Conservation (phyloP, 37 sponge, comb jelly and placozoan genomes). For the Mnemiopsis leidyi region DNA sequence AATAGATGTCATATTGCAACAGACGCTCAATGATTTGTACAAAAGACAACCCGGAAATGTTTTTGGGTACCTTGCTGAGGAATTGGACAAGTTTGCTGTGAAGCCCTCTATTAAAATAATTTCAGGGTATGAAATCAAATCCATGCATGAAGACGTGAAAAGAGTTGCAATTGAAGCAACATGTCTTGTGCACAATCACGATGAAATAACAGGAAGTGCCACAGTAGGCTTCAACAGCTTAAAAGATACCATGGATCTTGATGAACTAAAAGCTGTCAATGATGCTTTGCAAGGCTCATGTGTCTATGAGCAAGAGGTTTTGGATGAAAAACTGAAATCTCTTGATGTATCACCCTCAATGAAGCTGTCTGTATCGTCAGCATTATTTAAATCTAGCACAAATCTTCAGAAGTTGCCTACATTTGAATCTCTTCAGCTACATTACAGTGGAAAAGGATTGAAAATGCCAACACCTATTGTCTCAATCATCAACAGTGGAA, state of each 20-base stretch:
- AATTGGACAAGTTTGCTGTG: background rate
- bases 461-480: slow-evolving; percentile 4
- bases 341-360: background rate
- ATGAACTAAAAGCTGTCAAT: slow-evolving; percentile 44
- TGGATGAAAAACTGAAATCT: background rate
- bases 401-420: background rate
- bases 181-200: background rate
- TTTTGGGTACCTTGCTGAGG: slow-evolving; percentile 10
- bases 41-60: slow-evolving; percentile 2
- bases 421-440: background rate
- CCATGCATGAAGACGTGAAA: background rate
- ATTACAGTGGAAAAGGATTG: background rate
- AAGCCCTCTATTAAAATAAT: background rate
- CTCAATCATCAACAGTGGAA: background rate
- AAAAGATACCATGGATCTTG: background rate
- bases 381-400: slow-evolving; percentile 7
- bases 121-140: slow-evolving; percentile 11
- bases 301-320: background rate
- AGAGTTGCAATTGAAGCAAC: background rate
- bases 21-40: background rate
- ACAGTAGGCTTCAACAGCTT: background rate
- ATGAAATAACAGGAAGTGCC: background rate
- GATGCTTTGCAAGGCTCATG: background rate
- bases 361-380: background rate
- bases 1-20: background rate